These are phyloP conservation scores for Nebria salina DNA, from an alignment of 2,888 invertebrate genomes.

Conservation along the genomic window DNA sequence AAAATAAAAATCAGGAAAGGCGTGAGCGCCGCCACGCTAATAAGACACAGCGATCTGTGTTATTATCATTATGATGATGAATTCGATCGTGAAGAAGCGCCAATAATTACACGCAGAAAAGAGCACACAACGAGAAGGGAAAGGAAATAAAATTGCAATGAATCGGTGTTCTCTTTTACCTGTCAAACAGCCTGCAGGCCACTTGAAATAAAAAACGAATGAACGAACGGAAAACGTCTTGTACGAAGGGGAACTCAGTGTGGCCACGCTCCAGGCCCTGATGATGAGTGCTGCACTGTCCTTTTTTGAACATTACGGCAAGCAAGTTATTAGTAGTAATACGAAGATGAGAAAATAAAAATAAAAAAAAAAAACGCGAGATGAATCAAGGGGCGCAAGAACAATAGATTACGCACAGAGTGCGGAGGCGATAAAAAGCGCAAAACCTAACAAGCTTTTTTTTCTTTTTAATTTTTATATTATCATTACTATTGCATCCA, in stretches of 20 bases:
- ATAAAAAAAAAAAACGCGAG: conserved; percentile 30
- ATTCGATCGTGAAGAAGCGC: too few relatives aligned
- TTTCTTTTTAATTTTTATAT: not conserved
- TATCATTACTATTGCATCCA: not conserved
- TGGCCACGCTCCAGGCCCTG: too few relatives aligned
- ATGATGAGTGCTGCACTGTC: not conserved
- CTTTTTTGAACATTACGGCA: conserved; percentile 55
- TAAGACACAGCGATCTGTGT: not conserved
- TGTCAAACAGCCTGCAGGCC: too few relatives aligned
- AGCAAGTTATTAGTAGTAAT: conserved; percentile 59
- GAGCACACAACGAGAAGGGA: too few relatives aligned
- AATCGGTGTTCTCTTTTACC: too few relatives aligned
- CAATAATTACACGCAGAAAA: too few relatives aligned
- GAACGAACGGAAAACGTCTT: too few relatives aligned
- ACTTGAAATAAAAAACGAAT: too few relatives aligned
- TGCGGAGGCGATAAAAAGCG: not conserved
- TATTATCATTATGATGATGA: not conserved
- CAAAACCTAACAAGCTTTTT: not conserved
- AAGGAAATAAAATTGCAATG: too few relatives aligned
- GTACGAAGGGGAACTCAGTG: too few relatives aligned
- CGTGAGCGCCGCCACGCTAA: not conserved
- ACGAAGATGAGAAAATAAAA: conserved; percentile 58
- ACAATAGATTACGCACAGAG: not conserved
- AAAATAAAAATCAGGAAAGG: too few relatives aligned
- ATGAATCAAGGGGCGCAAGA: not conserved